These are phyloP conservation scores for Drosophila macrospina DNA, from an alignment of 2,888 invertebrate genomes.

Conservation along the genomic window DNA sequence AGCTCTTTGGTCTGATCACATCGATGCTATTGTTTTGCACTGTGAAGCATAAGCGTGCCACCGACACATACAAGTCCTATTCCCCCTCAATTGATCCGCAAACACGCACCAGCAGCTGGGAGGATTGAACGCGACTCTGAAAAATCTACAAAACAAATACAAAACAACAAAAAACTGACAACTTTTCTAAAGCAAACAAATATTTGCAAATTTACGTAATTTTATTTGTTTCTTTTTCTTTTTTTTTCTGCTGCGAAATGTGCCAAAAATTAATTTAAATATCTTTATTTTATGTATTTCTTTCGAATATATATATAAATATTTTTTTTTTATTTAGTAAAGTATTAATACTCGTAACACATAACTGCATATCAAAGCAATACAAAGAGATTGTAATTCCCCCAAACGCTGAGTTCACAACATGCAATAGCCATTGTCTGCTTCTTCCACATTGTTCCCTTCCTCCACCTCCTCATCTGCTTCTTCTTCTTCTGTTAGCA, in stretches of 20 bases:
- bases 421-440: background rate
- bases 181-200: constrained; percentile 38
- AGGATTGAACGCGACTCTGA: constrained; percentile 83
- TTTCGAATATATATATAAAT: constrained; percentile 27
- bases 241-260: constrained; percentile 63
- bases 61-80: constrained; percentile 90
- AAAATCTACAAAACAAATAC: background rate
- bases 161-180: background rate
- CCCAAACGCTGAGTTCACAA: constrained; percentile 25
- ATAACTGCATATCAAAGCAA: constrained; percentile 11
- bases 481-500: constrained; percentile 16
- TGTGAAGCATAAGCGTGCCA: constrained; percentile 88
- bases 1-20: constrained; percentile 91
- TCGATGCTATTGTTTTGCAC: constrained; percentile 92
- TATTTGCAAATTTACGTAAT: constrained; percentile 35
- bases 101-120: constrained; percentile 85
- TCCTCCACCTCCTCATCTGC: too few species aligned
- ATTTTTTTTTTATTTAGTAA: constrained; percentile 4
- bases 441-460: too few species aligned
- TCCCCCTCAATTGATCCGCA: constrained; percentile 86
- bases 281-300: constrained; percentile 31
- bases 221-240: constrained; percentile 17
- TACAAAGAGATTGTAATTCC: background rate
- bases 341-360: constrained; percentile 33
- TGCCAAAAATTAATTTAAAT: constrained; percentile 79